phyloP scores from a whole-genome alignment of 2,888 invertebrate species.

The Caenorhabditis afra region DNA sequence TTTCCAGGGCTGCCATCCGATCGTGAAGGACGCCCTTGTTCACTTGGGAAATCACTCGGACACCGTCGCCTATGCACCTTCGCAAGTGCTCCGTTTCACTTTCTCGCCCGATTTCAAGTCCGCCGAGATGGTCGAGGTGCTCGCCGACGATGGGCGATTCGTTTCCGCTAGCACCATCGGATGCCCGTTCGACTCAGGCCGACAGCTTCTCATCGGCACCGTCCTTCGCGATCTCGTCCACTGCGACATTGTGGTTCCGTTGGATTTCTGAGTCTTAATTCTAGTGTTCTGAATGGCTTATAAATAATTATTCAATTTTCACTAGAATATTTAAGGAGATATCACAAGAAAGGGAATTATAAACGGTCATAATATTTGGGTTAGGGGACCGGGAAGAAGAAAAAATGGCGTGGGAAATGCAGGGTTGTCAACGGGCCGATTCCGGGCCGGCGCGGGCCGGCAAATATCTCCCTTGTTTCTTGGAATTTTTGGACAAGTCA shows the following conservation, averaged over 20 bases:
- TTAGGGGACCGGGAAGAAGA: not conserved
- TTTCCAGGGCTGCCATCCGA: slow-evolving; percentile 64
- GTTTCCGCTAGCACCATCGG: slow-evolving; percentile 55
- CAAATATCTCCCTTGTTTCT: too few species aligned
- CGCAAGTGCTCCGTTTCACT: slow-evolving; percentile 62
- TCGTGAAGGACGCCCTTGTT: slow-evolving; percentile 40
- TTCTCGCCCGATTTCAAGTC: slow-evolving; percentile 53
- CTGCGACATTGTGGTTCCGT: slow-evolving; percentile 38
- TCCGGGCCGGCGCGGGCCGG: too few species aligned
- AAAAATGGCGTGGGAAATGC: not conserved
- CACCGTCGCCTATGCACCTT: slow-evolving; percentile 32
- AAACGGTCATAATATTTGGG: not conserved
- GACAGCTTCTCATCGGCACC: slow-evolving; percentile 59
- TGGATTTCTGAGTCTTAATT: slow-evolving; percentile 7
- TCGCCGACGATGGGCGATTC: slow-evolving; percentile 61
- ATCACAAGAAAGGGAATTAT: not conserved
- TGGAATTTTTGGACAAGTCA: too few species aligned
- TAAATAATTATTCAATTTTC: slow-evolving; percentile 13
- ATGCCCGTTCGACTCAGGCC: slow-evolving; percentile 30
- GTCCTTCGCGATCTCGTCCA: slow-evolving; percentile 55
- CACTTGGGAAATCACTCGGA: slow-evolving; percentile 48
- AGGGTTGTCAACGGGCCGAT: too few species aligned
- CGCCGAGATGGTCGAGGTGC: slow-evolving; percentile 52
- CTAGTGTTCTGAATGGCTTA: too few species aligned
- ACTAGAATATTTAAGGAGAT: not conserved